Evolutionary conservation across 2,888 invertebrate genomes (phyloP).

Genomic region (Lamellibrachia satsuma): DNA sequence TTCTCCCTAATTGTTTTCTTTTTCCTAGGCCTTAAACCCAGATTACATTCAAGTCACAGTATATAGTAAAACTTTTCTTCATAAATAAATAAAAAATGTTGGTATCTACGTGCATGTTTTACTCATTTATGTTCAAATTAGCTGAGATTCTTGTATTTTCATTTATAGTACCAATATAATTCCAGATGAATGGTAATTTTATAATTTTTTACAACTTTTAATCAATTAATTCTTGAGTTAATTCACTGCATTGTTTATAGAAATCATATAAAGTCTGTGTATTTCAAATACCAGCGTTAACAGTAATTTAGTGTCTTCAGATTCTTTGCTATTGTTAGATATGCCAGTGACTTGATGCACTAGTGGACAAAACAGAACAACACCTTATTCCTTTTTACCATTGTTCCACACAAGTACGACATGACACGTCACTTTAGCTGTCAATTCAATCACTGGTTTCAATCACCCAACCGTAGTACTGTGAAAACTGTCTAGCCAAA

Average conservation of each 20-base stretch:
- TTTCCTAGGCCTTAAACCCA: neutral
- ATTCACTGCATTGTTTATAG: neutral
- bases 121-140: neutral
- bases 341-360: neutral
- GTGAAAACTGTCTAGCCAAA: neutral
- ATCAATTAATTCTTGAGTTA: neutral
- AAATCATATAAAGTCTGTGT: neutral
- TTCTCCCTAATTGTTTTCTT: neutral
- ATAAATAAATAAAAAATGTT: neutral
- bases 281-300: neutral
- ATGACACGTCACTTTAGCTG: neutral
- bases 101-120: neutral
- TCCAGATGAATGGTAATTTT: neutral
- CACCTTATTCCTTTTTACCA: neutral
- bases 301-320: neutral
- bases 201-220: too few species aligned
- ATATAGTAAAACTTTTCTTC: neutral
- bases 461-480: neutral
- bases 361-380: neutral
- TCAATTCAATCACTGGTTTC: neutral
- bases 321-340: neutral
- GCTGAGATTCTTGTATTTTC: neutral
- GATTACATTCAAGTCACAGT: neutral
- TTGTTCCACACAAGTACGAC: neutral
- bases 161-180: neutral